Base-by-base conservation (phyloP, 2,113 vertebrate species). In the Sorex araneus region DNA sequence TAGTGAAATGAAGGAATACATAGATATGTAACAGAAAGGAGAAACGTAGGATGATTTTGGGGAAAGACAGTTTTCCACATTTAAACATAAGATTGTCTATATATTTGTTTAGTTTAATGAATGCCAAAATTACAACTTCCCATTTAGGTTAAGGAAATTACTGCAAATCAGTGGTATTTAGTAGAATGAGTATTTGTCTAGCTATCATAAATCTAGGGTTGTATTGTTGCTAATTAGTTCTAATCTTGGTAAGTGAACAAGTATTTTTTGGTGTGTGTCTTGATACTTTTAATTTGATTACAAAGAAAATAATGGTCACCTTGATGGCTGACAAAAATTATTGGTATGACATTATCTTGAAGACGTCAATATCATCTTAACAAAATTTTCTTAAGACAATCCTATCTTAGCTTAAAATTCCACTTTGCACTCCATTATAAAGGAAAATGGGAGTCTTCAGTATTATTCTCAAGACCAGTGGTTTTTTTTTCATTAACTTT, bases 111-210 rank as follows among this genome's bases (percentile, higher is more conserved):
- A 60, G 57, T 60, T 60, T 85, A 74, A 63, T 92, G 45, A 57
- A 40, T 77, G 75, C 6, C 32, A 84, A 95, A 89, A 78, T 54
- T 91, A 50, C 8, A 54, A 18, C 28, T 84, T 88, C 12, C 79
- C 57, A 81, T 82, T 66, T 89, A 47, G 28, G 28, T 8, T 12
- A 45, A 78, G 54, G 60, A 45, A n/a, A 77, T 60, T 40, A 40
- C 36, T 81, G 30, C 32, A 89, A 60, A 45, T 71, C 57, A 78
- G 5, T 34, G 45, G 63, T 2, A 1, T 77, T 82, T 60, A 91
- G 30, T 75, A 13, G 36, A 91, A 67, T 89, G 23, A 75, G 8
- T 80, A 1, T 43, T 77, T 43, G 16, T 32, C 67, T 36, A 32
- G 7, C 19, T 90, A 27, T 19, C 3, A 34, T 6, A 27, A 67